These are phyloP conservation scores for Athene noctua DNA, from an alignment of 2,113 vertebrate genomes.

Conservation along the genomic window DNA sequence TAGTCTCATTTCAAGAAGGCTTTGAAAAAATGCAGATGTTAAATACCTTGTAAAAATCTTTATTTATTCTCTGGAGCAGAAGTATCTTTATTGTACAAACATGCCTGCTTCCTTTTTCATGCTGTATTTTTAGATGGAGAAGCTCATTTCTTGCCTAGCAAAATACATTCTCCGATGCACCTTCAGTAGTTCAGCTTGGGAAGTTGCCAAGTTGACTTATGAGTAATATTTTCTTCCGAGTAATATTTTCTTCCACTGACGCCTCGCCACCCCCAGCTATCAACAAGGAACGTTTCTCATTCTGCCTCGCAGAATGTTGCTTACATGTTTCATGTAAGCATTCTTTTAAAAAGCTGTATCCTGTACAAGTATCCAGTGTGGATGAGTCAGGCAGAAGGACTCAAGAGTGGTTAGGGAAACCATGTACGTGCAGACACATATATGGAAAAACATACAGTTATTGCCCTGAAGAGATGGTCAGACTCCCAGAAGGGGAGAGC, in stretches of 20 bases:
- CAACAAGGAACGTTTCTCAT: not conserved
- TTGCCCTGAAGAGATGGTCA: not conserved
- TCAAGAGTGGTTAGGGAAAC: not conserved
- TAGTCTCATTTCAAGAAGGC: not conserved
- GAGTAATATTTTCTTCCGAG: constrained; percentile 67
- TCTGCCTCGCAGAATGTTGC: not conserved
- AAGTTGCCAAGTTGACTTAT: constrained; percentile 31
- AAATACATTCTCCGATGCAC: not conserved
- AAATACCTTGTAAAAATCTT: not conserved
- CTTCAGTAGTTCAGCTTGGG: constrained; percentile 31
- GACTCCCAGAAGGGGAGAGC: not conserved
- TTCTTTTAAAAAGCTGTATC: constrained; percentile 17
- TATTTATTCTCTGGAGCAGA: not conserved
- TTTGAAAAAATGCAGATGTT: not conserved
- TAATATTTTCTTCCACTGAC: constrained; percentile 61
- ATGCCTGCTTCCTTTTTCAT: not conserved
- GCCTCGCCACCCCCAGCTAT: constrained; percentile 33
- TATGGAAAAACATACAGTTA: not conserved
- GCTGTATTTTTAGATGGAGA: not conserved
- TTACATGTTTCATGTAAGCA: not conserved
- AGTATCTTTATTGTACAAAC: not conserved
- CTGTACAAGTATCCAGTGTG: not conserved
- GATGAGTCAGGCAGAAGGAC: constrained; percentile 34
- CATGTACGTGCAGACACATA: not conserved
- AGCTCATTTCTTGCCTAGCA: constrained; percentile 6